Evolutionary conservation across 2,113 vertebrate genomes (phyloP), one percentile per base, ranked within the genome.

Genomic region (Dicerorhinus sumatrensis): DNA sequence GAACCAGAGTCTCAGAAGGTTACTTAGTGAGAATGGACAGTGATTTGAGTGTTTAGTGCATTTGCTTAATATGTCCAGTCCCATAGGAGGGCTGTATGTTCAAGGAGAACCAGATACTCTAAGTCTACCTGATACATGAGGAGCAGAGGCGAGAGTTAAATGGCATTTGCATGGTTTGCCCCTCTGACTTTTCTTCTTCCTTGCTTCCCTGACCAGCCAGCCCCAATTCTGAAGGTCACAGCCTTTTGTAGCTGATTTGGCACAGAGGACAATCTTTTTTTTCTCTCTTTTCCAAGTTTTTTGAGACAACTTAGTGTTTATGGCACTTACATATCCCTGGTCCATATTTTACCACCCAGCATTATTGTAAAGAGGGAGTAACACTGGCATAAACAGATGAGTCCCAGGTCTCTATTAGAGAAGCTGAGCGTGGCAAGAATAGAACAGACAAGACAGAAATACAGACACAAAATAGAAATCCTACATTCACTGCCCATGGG

Each of bases 371-470:
- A 94, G 73, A 31, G 65, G 90, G 23, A 56, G 46, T 81, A 69
- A 93, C 29, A 89, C 29, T 85, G 39, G 16, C 33, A 86, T 73
- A 70, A 42, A 63, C 70, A 48, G 21, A 39, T 82, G 23, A 95
- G 27, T 31, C 46, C 46, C 29, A 27, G 36, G 7, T 94, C 10
- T 89, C 27, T 1, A 51, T 29, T 86, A 16, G 48, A 11, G 51
- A 65, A 48, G 20, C 36, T 27, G 25, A 3, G 63, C 17, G 8
- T 94, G 23, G 4, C 72, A 87, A 27, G 36, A 95, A 63, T 17
- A 94, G 39, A 76, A 81, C 75, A 83, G 91, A 25, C 14, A 70
- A 89, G 56, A 75, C 33, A 83, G 76, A 93, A 93, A 60, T 54
- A 46, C 12, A 93, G 36, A 60, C 29, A 91, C 1, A 60, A 23